phyloP scores from a whole-genome alignment of 2,888 invertebrate species.

The Brassicogethes aeneus region DNA sequence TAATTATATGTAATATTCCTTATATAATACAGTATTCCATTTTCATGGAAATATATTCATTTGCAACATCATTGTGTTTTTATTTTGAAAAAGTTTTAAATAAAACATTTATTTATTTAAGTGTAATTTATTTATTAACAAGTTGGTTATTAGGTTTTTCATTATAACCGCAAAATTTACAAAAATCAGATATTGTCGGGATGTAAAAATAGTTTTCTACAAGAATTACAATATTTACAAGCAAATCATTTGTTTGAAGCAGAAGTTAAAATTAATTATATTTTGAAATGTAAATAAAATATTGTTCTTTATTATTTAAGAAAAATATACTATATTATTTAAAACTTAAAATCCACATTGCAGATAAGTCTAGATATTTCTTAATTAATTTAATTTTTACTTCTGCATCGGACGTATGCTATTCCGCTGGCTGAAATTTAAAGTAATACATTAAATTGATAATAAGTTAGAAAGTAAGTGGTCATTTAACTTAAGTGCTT shows the following conservation, averaged over 20 bases:
- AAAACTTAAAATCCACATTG: no score
- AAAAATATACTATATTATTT: no score
- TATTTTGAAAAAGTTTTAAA: no score
- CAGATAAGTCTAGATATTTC: no score
- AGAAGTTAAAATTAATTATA: not conserved
- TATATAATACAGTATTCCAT: no score
- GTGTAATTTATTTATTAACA: slow-evolving; percentile 2
- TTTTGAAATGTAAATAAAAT: no score
- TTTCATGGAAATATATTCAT: no score
- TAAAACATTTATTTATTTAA: not conserved
- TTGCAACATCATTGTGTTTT: no score
- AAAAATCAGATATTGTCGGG: slow-evolving; percentile 31
- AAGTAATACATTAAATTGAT: no score
- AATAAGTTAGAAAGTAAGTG: not conserved
- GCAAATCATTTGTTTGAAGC: slow-evolving; percentile 8
- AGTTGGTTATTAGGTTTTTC: not conserved
- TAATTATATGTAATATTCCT: no score
- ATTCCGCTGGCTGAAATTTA: not conserved
- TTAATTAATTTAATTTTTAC: not conserved
- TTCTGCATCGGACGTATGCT: not conserved
- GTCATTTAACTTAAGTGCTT: slow-evolving; percentile 1
- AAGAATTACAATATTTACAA: slow-evolving; percentile 19
- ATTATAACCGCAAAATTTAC: slow-evolving; percentile 1
- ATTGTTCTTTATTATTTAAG: no score
- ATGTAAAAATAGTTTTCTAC: slow-evolving; percentile 37